Evolutionary conservation across 2,113 vertebrate genomes (phyloP).

Genomic region (Merops nubicus): DNA sequence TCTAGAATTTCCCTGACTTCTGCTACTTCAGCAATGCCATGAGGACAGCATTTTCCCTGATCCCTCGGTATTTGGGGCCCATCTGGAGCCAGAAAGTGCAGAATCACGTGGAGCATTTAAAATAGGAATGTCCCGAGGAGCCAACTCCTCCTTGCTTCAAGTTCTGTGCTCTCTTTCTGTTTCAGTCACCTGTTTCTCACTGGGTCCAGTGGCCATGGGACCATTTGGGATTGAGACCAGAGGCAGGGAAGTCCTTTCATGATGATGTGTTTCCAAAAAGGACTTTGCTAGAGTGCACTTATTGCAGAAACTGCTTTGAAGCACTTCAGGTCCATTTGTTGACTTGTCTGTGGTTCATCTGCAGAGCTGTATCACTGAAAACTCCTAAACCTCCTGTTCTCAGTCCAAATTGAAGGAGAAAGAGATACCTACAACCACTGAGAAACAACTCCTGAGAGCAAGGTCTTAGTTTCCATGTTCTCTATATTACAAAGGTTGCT

Average conservation of each 20-base stretch:
- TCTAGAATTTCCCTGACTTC: constrained; percentile 49
- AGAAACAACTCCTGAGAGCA: not conserved
- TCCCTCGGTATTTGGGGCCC: not conserved
- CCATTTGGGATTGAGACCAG: not conserved
- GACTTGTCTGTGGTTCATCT: not conserved
- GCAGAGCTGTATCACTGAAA: not conserved
- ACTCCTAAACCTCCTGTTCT: not conserved
- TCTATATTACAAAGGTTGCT: not conserved
- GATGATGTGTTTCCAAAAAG: not conserved
- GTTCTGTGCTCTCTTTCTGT: not conserved
- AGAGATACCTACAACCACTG: not conserved
- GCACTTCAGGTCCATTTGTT: not conserved
- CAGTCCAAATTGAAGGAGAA: not conserved
- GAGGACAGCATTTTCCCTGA: constrained; percentile 24
- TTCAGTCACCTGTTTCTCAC: not conserved
- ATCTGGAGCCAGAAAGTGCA: constrained; percentile 37
- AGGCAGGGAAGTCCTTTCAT: not conserved
- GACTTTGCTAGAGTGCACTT: rapidly evolving
- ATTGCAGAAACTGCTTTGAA: not conserved
- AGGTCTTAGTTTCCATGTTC: rapidly evolving
- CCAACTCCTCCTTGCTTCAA: not conserved
- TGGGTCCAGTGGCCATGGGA: not conserved
- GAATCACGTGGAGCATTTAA: not conserved
- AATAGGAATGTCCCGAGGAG: not conserved
- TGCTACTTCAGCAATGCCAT: constrained; percentile 7